Evolutionary conservation across 1,140 invertebrate genomes (phyloP), one percentile per base, ranked within the genome.

Genomic region (Gyrodactylus bullatarudis): DNA sequence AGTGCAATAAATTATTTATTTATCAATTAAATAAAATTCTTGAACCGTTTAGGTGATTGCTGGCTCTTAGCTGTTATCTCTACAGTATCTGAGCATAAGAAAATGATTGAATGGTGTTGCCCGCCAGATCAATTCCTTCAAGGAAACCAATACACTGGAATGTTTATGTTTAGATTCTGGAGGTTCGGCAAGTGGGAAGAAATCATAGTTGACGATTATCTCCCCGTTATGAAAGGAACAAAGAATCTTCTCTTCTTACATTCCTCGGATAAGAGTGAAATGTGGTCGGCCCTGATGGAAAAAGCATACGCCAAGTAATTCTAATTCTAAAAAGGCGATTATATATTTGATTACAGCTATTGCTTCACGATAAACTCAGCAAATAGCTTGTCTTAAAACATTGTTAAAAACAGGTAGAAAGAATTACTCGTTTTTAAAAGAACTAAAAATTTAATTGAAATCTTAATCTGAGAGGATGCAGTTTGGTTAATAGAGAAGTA

Each of bases 71-170:
- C 75, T 1, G 75, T 74, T 16, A 69, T 73, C 20, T 71, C 91
- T 1, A 95, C 94, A 80, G 82, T 98, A 25, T 95, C 92, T 0
- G 84, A 94, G 75, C 87, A 91, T 78, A 84, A 86, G 69, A 85
- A 71, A 93, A 96, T 80, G 87, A 85, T 1, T 82, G 83, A 75
- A 83, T 84, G 86, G 78, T 85, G 76, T 82, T 87, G 0, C 80
- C 87, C 34, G 86, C 82, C 87, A 1, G 80, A 87, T 34, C 86
- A 85, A 77, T 81, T 87, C 71, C 85, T 86, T 75, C 86, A 74
- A 26, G 81, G 84, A 20, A 24, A 8, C 20, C n/a, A 74, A 20
- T 73, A 74, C 54, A 2, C 54, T 73, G 76, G 76, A 21, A 71
- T 74, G n/a, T 76, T 76, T 79, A 86, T 85, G 76, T 87, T 87